Percentiles rank a stretch among this genome's conserved stretches.
phyloP scores from a whole-genome alignment of 1,140 invertebrate species.

The Protaetia brevitarsis region DNA sequence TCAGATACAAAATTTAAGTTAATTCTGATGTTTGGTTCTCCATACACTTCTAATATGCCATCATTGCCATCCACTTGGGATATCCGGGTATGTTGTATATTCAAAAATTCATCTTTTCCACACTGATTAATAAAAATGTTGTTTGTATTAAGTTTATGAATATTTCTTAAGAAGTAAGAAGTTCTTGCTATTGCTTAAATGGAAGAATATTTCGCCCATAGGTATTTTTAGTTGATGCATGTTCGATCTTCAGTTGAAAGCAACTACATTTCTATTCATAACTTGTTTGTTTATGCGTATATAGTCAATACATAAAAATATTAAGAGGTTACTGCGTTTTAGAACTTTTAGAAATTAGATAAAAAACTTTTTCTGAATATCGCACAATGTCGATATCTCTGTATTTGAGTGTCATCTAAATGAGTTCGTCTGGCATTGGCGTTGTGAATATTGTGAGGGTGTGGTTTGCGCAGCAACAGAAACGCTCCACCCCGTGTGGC shows the following conservation, averaged over 20 bases:
- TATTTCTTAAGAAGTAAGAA: no score
- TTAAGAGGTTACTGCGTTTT: neutral
- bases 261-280: no score
- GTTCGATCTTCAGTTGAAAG: neutral
- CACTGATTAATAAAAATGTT: no score
- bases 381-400: conserved; percentile 17
- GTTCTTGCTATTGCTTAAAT: no score
- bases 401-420: conserved; percentile 19
- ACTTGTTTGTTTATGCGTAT: no score
- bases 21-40: no score
- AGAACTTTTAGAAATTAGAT: conserved; percentile 8
- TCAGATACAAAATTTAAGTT: no score
- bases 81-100: no score
- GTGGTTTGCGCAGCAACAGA: neutral
- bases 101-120: no score
- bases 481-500: conserved; percentile 11
- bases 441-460: neutral
- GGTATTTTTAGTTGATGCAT: neutral
- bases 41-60: no score
- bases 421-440: conserved; percentile 19
- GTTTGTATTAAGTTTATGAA: no score
- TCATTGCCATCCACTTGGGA: no score
- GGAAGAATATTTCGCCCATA: neutral
- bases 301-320: neutral
- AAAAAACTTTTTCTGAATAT: neutral